A percentile compares a stretch with the other conserved stretches of the same genome.
phyloP scores from a whole-genome alignment of 1,140 invertebrate species.

The Nephila pilipes region DNA sequence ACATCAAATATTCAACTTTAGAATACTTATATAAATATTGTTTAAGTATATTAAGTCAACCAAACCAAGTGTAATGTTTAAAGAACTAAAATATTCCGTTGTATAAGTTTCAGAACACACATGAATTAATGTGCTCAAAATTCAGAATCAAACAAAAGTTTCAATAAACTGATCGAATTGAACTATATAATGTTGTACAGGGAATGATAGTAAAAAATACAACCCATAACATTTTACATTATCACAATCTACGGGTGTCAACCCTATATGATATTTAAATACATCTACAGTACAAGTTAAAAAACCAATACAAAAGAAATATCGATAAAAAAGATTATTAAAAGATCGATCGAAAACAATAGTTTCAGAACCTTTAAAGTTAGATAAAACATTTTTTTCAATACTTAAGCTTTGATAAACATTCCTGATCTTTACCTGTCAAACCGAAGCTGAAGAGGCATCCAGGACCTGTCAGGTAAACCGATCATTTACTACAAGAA shows the following conservation, averaged over 20 bases:
- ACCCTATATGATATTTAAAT: constrained; percentile 35
- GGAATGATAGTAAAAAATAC: background rate
- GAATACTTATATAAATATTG: too few relatives aligned
- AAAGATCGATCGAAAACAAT: background rate
- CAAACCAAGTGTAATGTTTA: too few relatives aligned
- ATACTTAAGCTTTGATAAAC: background rate
- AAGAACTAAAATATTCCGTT: too few relatives aligned
- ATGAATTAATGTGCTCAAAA: too few relatives aligned
- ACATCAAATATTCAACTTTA: too few relatives aligned
- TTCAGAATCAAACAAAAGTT: too few relatives aligned
- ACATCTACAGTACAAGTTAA: constrained; percentile 42
- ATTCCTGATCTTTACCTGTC: constrained; percentile 61
- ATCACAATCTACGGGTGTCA: background rate
- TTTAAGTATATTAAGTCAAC: too few relatives aligned
- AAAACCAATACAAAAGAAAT: background rate
- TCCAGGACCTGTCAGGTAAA: constrained; percentile 73
- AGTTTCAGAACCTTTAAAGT: background rate
- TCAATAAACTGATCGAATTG: background rate
- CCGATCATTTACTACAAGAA: constrained; percentile 46
- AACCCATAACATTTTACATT: background rate
- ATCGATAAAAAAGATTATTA: background rate
- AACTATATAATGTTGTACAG: background rate
- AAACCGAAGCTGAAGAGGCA: constrained; percentile 44
- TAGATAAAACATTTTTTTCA: background rate
- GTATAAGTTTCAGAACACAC: too few relatives aligned